A percentile compares a stretch with the other conserved stretches of the same genome.
phyloP scores from a whole-genome alignment of 2,888 invertebrate species.

The Autographa gamma region DNA sequence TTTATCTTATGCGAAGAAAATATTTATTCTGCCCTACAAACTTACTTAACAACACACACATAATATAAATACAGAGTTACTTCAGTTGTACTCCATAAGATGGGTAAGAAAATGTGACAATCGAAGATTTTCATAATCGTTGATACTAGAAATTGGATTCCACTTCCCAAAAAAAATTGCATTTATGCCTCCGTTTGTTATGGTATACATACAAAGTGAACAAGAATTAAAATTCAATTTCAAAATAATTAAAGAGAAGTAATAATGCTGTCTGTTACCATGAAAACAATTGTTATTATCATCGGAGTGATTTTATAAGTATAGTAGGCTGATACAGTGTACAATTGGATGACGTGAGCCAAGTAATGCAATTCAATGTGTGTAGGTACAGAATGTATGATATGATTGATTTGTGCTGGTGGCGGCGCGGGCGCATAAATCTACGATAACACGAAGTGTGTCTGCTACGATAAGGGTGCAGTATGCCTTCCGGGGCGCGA shows the following conservation, averaged over 20 bases:
- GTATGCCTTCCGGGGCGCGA: slow-evolving; percentile 85
- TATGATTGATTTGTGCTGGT: slow-evolving; percentile 78
- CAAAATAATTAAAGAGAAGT: neutral
- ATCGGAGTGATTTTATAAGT: slow-evolving; percentile 17
- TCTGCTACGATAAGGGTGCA: slow-evolving; percentile 83
- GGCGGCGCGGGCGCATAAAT: slow-evolving; percentile 79
- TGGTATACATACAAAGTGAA: too few species aligned
- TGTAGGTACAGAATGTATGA: slow-evolving; percentile 52
- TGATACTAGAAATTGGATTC: too few species aligned
- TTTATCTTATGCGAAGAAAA: too few species aligned
- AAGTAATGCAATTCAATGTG: slow-evolving; percentile 45
- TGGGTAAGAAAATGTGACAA: too few species aligned
- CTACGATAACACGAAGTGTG: slow-evolving; percentile 83
- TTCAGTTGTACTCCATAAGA: too few species aligned
- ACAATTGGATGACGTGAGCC: slow-evolving; percentile 44
- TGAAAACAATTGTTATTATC: slow-evolving; percentile 7
- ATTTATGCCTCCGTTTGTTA: too few species aligned
- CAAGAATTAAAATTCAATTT: too few species aligned
- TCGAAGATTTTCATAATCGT: too few species aligned
- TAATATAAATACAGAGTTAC: too few species aligned
- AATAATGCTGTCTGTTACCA: slow-evolving; percentile 1
- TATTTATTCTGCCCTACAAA: too few species aligned
- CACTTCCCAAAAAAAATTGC: too few species aligned
- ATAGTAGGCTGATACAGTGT: slow-evolving; percentile 18
- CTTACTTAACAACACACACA: too few species aligned